Evolutionary conservation across 1,140 invertebrate genomes (phyloP).

Genomic region (Scaptomyza pallida): DNA sequence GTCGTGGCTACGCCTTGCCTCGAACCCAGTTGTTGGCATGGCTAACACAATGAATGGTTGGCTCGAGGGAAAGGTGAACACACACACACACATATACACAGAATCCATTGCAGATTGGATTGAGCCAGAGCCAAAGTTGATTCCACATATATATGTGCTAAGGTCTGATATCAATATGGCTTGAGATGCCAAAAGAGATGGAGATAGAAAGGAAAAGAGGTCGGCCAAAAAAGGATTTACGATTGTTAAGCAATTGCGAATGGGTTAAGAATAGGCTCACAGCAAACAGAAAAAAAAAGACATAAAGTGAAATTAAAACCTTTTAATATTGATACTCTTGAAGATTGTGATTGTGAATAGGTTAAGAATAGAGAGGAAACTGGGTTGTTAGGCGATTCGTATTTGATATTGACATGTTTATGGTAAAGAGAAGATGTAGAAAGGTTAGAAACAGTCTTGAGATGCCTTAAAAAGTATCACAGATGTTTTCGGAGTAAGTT

Average conservation of each 20-base stretch:
- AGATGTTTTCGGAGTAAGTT: no score
- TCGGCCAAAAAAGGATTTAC: not conserved
- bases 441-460: no score
- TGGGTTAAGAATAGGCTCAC: not conserved
- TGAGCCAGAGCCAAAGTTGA: not conserved
- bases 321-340: not conserved
- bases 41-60: conserved; percentile 11
- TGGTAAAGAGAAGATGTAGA: no score
- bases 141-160: not conserved
- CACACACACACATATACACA: not conserved
- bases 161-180: conserved; percentile 3
- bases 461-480: no score
- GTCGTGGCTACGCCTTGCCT: conserved; percentile 7
- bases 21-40: conserved; percentile 1
- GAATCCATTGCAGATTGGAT: conserved; percentile 9
- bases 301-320: not conserved
- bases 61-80: no score
- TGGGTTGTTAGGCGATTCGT: no score
- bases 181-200: not conserved
- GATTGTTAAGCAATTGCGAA: not conserved
- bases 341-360: not conserved
- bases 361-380: not conserved
- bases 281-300: not conserved
- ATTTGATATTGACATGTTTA: no score
- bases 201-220: not conserved